phyloP scores from a whole-genome alignment of 1,140 invertebrate species.

The Trachymyrmex septentrionalis region DNA sequence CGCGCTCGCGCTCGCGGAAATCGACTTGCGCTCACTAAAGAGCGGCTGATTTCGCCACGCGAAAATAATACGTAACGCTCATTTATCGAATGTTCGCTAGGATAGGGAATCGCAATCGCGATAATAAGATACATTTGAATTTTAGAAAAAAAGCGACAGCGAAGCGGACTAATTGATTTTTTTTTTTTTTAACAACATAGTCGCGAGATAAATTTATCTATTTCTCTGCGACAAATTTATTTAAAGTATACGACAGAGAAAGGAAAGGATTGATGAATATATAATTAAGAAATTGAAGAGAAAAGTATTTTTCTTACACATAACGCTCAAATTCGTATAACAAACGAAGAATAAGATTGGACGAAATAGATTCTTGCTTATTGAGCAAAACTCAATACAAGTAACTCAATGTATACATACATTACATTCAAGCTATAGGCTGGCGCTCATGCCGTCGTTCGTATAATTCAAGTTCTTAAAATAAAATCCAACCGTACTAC shows the following conservation, averaged over 20 bases:
- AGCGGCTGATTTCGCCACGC: background rate
- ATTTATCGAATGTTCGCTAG: too few relatives aligned
- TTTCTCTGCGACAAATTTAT: background rate
- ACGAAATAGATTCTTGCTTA: conserved; percentile 20
- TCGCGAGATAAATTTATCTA: background rate
- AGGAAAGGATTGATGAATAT: background rate
- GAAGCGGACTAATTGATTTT: background rate
- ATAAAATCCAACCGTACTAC: background rate
- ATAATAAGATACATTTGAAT: background rate
- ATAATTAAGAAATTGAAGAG: background rate
- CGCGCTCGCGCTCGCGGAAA: conserved; percentile 17
- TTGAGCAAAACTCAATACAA: background rate
- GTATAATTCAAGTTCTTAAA: conserved; percentile 21
- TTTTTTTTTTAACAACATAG: too few relatives aligned
- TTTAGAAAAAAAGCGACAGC: background rate
- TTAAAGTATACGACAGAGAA: background rate
- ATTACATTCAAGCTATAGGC: background rate
- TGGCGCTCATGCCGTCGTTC: background rate
- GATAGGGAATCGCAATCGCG: background rate
- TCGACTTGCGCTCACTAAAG: background rate
- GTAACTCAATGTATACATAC: background rate
- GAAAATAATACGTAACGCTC: background rate
- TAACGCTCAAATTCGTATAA: background rate
- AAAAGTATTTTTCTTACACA: background rate
- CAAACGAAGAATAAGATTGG: background rate